Percentiles rank a stretch among this genome's conserved stretches.
These are phyloP conservation scores for Nestor notabilis DNA, from an alignment of 2,113 vertebrate species.

Conservation along the genomic window DNA sequence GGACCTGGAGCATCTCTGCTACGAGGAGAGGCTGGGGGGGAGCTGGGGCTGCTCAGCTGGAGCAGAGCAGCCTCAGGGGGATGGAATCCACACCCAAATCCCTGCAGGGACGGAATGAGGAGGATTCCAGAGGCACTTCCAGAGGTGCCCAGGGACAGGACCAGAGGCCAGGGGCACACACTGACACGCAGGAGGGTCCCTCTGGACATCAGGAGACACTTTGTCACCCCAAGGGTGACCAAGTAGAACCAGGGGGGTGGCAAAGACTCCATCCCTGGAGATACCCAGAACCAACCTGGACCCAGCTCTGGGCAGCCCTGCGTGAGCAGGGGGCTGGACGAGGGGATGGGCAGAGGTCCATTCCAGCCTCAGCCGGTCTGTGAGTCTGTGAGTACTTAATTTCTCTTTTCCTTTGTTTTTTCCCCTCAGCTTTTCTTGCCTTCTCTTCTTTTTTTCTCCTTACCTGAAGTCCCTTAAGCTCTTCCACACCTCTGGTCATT, in stretches of 20 bases:
- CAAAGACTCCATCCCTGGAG: background rate
- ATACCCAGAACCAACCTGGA: accelerated
- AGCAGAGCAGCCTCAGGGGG: background rate
- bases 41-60: background rate
- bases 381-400: background rate
- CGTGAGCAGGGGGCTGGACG: background rate
- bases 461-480: background rate
- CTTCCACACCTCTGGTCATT: background rate
- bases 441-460: background rate
- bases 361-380: accelerated
- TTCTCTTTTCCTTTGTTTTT: background rate
- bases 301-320: background rate
- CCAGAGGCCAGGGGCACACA: background rate
- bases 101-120: background rate
- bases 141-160: background rate
- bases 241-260: background rate
- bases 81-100: background rate
- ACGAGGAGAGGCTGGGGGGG: background rate
- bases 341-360: accelerated
- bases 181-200: accelerated
- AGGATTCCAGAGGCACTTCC: too few relatives aligned
- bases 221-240: background rate
- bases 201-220: background rate
- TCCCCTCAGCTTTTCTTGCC: background rate
- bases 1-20: background rate